Percentiles rank a stretch among this genome's conserved stretches.
Evolutionary conservation across 1,140 invertebrate species (phyloP).

Genomic region (Zaprionus nigranus): DNA sequence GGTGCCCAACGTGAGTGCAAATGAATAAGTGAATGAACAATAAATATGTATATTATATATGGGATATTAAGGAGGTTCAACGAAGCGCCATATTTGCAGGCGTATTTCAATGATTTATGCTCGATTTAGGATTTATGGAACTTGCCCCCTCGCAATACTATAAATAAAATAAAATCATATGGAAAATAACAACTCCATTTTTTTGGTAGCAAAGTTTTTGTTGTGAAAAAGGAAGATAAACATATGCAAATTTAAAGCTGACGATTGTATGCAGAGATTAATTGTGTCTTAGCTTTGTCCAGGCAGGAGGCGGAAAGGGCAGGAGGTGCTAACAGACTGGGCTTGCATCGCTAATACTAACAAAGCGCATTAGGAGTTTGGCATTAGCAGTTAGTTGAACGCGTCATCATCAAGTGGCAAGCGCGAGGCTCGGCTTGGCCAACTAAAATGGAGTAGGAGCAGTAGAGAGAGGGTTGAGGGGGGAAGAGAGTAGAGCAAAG

Average conservation of each 20-base stretch:
- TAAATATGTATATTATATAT: neutral
- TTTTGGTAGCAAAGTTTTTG: neutral
- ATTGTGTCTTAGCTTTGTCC: neutral
- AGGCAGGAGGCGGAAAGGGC: neutral
- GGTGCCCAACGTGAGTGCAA: slow-evolving; percentile 2
- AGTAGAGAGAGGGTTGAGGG: neutral
- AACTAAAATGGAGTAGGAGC: neutral
- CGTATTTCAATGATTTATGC: neutral
- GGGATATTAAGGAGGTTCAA: neutral
- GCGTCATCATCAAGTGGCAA: slow-evolving; percentile 9
- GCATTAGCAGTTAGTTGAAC: slow-evolving; percentile 12
- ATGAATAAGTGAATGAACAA: slow-evolving; percentile 1
- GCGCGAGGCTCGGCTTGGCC: neutral
- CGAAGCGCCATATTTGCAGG: neutral
- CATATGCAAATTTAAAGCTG: slow-evolving; percentile 3
- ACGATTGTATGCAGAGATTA: neutral
- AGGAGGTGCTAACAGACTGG: neutral
- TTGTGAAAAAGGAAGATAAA: neutral
- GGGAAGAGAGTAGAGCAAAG: neutral
- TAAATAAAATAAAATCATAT: neutral
- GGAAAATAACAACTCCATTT: neutral
- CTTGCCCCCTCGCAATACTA: neutral
- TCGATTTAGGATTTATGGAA: neutral
- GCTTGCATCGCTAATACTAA: neutral
- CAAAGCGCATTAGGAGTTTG: slow-evolving; percentile 11